phyloP scores from a whole-genome alignment of 1,140 invertebrate species.

The Drosophila orena region DNA sequence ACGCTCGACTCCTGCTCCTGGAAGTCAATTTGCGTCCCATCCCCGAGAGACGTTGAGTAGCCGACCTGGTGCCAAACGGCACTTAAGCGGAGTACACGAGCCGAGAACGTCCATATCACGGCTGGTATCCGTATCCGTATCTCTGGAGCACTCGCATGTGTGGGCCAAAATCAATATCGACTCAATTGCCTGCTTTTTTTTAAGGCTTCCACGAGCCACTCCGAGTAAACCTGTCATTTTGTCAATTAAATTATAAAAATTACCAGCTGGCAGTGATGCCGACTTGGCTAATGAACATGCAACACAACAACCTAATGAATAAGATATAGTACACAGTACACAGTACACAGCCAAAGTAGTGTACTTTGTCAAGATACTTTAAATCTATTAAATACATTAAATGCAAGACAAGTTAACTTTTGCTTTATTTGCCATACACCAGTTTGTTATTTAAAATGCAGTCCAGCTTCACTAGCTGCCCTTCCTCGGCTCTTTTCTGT shows the following conservation, averaged over 20 bases:
- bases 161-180: constrained; percentile 69
- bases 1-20: constrained; percentile 6
- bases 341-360: no score
- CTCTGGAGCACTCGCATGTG: constrained; percentile 3
- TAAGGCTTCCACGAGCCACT: constrained; percentile 54
- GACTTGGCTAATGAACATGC: neutral
- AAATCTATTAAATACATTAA: neutral
- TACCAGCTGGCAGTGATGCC: constrained; percentile 17
- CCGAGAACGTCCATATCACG: constrained; percentile 13
- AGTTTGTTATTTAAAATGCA: neutral
- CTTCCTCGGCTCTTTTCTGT: neutral
- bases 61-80: constrained; percentile 44
- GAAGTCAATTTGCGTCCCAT: constrained; percentile 46
- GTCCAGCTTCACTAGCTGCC: neutral
- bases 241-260: constrained; percentile 82
- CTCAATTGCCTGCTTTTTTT: constrained; percentile 69
- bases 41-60: constrained; percentile 24
- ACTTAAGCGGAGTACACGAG: constrained; percentile 64
- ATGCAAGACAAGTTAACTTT: neutral
- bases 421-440: neutral
- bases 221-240: constrained; percentile 63
- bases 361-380: neutral
- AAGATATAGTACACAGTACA: no score
- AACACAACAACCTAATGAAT: no score
- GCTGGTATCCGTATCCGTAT: constrained; percentile 1